Evolutionary conservation across 1,140 invertebrate genomes (phyloP).

Genomic region (Hycleus phaleratus): DNA sequence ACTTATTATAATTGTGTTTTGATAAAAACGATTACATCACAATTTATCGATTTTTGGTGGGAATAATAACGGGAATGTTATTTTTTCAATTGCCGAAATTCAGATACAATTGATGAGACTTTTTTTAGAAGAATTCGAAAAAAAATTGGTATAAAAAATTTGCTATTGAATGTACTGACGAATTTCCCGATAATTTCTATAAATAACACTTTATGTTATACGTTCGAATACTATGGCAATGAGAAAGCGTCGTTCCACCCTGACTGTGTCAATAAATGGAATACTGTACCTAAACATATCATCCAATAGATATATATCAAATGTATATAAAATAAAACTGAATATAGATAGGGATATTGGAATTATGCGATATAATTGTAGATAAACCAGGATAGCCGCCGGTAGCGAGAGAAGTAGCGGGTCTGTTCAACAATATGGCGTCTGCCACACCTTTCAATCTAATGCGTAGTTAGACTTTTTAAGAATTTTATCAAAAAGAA

Average conservation of each 20-base stretch:
- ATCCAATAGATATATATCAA: not conserved
- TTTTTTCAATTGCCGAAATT: too few species aligned
- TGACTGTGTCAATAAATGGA: slow-evolving; percentile 19
- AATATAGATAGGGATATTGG: not conserved
- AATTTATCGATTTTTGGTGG: too few species aligned
- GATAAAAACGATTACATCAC: not conserved
- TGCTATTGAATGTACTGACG: too few species aligned
- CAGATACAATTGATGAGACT: too few species aligned
- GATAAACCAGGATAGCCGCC: too few species aligned
- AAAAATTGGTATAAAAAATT: too few species aligned
- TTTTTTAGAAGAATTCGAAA: too few species aligned
- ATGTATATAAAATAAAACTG: not conserved
- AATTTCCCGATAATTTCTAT: slow-evolving; percentile 2
- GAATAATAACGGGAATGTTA: too few species aligned
- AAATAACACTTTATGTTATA: slow-evolving; percentile 2
- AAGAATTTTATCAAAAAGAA: too few species aligned
- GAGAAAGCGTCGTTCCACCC: slow-evolving; percentile 21
- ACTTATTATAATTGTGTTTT: too few species aligned
- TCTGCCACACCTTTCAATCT: slow-evolving; percentile 38
- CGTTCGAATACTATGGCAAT: not conserved
- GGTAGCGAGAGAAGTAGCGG: slow-evolving; percentile 5
- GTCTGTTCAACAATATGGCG: slow-evolving; percentile 34
- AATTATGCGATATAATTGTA: not conserved
- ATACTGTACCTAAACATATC: slow-evolving; percentile 18
- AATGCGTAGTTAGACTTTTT: slow-evolving; percentile 25